A percentile compares a stretch with the other conserved stretches of the same genome.
Conservation (phyloP, 2,113 vertebrate genomes). For the Pithys albifrons region DNA sequence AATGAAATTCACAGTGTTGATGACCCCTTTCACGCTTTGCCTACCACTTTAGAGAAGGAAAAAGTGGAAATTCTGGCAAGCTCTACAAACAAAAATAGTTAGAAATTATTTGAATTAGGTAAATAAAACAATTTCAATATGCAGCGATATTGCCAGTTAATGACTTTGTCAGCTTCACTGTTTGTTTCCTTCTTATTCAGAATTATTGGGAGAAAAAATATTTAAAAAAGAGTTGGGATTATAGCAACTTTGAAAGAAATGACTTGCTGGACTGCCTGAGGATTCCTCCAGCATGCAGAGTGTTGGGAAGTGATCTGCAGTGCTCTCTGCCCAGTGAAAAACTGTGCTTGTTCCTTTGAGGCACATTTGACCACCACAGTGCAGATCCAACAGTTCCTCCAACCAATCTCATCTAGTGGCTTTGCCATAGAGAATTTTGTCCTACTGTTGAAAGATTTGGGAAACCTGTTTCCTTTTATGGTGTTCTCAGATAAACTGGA, state of each 20-base stretch:
- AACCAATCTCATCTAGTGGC: neutral
- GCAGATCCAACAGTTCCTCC: neutral
- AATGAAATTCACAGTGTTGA: neutral
- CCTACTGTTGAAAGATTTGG: rapidly evolving
- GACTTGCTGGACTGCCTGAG: neutral
- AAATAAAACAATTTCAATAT: neutral
- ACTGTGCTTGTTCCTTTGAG: neutral
- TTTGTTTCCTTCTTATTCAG: neutral
- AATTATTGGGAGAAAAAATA: neutral
- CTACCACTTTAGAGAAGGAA: neutral
- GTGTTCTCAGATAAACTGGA: neutral
- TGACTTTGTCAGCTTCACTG: neutral
- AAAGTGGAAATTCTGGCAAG: neutral
- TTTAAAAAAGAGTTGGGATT: neutral
- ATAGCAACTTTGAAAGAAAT: neutral
- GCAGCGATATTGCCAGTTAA: neutral
- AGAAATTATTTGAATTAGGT: neutral
- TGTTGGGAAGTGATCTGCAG: neutral
- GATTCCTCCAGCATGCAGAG: neutral
- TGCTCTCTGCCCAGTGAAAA: neutral
- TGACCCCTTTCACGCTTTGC: neutral
- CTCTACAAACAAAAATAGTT: neutral
- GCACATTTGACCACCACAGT: rapidly evolving
- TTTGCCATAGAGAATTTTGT: neutral
- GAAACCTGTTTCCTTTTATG: neutral